Evolutionary conservation across 2,888 invertebrate genomes (phyloP).

Genomic region (Cecidostiba fungosa): DNA sequence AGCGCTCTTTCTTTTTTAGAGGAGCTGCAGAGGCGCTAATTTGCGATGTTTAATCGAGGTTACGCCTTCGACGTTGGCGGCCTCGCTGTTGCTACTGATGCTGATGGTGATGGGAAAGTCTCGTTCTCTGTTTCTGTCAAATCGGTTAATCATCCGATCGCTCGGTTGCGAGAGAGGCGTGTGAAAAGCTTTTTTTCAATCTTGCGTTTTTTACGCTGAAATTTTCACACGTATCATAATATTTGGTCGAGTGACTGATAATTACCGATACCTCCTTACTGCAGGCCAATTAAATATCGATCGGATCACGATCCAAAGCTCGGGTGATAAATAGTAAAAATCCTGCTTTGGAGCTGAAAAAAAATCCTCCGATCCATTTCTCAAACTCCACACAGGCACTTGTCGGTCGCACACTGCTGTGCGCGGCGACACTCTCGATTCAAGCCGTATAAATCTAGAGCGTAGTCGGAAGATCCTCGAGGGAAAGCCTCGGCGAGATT

Average conservation of each 20-base stretch:
- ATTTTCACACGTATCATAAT: neutral
- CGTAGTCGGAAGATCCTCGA: constrained; percentile 34
- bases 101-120: neutral
- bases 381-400: constrained; percentile 42
- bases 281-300: constrained; percentile 20
- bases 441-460: constrained; percentile 31
- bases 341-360: neutral
- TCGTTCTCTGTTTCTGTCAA: constrained; percentile 31
- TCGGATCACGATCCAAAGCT: neutral
- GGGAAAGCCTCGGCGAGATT: constrained; percentile 20
- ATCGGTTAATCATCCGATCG: constrained; percentile 22
- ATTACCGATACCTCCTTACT: neutral
- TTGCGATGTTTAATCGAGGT: constrained; percentile 36
- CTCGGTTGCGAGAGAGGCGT: neutral
- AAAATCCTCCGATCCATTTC: constrained; percentile 29
- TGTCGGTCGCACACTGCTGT: too few relatives aligned
- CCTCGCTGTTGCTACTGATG: neutral
- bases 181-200: constrained; percentile 46
- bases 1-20: neutral
- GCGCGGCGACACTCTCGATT: neutral
- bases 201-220: neutral
- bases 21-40: constrained; percentile 6
- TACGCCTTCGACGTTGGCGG: constrained; percentile 14
- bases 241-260: neutral
- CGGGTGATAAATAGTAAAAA: neutral